Conservation (phyloP, 2,113 vertebrate genomes). For the Gallinago jamesoni region DNA sequence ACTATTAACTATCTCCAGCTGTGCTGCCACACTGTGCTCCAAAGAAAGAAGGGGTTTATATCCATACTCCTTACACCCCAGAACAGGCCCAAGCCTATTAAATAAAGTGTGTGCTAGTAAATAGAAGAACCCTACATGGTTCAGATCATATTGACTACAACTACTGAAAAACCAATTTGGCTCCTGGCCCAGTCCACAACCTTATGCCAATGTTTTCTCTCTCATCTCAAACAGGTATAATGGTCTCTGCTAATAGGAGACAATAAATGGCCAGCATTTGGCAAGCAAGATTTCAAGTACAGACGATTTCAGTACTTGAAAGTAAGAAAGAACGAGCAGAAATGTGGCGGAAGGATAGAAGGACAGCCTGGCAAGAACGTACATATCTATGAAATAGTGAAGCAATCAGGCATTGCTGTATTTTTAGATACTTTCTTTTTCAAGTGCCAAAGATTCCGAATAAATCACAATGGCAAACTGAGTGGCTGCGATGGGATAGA, state of each 20-base stretch:
- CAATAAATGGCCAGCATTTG: background rate
- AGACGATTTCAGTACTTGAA: background rate
- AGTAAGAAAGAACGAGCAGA: background rate
- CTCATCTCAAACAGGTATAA: background rate
- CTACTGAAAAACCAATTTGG: background rate
- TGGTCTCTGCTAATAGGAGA: background rate
- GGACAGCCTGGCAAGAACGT: background rate
- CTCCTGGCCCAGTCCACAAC: background rate
- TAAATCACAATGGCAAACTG: conserved; percentile 55
- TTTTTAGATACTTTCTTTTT: conserved; percentile 54
- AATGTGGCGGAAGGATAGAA: background rate
- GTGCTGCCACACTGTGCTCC: background rate
- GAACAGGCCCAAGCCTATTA: background rate
- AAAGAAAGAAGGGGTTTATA: background rate
- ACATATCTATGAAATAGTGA: background rate
- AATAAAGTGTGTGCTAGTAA: background rate
- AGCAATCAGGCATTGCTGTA: background rate
- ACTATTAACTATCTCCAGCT: background rate
- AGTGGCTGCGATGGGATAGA: conserved; percentile 17
- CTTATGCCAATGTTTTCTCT: background rate
- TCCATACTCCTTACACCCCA: background rate
- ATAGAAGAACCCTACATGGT: background rate
- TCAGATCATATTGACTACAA: background rate
- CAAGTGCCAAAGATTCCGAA: conserved; percentile 8
- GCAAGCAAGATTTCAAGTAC: background rate